Conservation (phyloP, 1,140 invertebrate genomes). For the Ganaspis sp. region DNA sequence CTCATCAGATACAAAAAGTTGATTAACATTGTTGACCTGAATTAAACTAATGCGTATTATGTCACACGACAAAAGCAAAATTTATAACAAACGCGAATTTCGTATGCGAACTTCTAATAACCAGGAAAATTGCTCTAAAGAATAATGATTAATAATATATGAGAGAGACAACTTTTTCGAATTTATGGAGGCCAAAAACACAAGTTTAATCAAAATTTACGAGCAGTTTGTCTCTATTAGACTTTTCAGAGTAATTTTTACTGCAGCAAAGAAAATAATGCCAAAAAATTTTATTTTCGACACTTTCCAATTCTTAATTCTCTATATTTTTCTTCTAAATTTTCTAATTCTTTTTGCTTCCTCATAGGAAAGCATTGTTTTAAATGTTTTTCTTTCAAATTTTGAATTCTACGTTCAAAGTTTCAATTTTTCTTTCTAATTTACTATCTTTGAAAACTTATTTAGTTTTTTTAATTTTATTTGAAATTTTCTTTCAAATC, state of each 20-base stretch:
- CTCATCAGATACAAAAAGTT: background rate
- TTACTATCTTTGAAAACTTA: no score
- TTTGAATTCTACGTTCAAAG: no score
- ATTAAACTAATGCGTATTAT: conserved; percentile 7
- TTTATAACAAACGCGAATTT: background rate
- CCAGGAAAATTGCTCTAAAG: background rate
- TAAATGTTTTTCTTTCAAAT: no score
- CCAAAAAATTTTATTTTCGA: no score
- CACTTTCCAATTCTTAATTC: background rate
- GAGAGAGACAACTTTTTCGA: background rate
- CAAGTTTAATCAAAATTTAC: background rate
- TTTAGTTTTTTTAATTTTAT: no score
- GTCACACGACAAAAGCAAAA: background rate
- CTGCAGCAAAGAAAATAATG: background rate
- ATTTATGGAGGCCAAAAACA: background rate
- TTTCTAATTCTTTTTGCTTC: no score
- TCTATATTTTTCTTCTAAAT: no score
- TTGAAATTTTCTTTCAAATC: no score
- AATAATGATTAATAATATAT: background rate
- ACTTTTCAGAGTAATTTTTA: background rate
- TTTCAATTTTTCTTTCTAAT: no score
- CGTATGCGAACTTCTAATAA: background rate
- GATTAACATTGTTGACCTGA: conserved; percentile 9
- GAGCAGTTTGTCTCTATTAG: background rate
- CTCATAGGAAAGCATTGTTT: no score